phyloP scores from a whole-genome alignment of 2,113 vertebrate species.

The Chloebia gouldiae region DNA sequence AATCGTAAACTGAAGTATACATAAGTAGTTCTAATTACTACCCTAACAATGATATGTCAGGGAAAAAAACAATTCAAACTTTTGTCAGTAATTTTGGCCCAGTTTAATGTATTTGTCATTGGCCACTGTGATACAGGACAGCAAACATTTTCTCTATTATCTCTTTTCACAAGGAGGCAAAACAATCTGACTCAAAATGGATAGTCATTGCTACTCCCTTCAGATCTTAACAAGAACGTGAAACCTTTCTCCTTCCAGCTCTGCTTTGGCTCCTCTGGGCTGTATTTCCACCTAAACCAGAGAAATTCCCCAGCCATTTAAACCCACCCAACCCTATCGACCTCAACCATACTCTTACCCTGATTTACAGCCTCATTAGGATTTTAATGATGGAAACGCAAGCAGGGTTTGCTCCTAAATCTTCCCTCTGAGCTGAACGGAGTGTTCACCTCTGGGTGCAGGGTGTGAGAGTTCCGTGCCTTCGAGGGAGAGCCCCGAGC shows the following conservation, averaged over 20 bases:
- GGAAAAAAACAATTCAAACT: not conserved
- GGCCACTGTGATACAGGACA: not conserved
- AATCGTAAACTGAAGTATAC: not conserved
- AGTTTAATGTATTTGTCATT: not conserved
- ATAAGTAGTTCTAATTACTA: not conserved
- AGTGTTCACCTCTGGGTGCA: not conserved
- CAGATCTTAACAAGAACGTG: not conserved
- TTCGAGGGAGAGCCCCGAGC: not conserved
- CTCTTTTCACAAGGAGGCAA: not conserved
- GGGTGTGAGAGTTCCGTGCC: not conserved
- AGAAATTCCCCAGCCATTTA: not conserved
- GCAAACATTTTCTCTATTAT: not conserved
- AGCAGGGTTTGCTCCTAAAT: not conserved
- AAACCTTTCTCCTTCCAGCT: not conserved
- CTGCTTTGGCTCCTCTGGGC: not conserved
- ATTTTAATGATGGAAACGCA: constrained; percentile 40
- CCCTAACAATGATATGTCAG: not conserved
- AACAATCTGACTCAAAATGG: not conserved
- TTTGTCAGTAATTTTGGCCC: not conserved
- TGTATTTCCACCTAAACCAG: not conserved
- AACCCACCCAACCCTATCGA: constrained; percentile 14
- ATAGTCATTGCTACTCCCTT: not conserved
- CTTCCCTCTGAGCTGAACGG: not conserved
- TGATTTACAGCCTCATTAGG: constrained; percentile 51
- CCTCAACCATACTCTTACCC: not conserved